Evolutionary conservation across 2,888 invertebrate genomes (phyloP).

Genomic region (Dusona sp.): DNA sequence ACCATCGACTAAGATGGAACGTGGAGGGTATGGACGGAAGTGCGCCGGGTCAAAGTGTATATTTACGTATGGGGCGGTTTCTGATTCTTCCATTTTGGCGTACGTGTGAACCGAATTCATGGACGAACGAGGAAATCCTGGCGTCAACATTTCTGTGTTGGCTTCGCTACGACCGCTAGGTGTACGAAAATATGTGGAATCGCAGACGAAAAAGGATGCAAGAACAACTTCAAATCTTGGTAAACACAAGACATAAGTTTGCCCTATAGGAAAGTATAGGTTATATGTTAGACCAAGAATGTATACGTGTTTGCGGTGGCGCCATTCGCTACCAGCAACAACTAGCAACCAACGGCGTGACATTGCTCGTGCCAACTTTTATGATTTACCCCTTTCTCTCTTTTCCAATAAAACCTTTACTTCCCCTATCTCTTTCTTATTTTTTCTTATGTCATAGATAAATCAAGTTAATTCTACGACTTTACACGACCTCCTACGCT

Average conservation of each 20-base stretch:
- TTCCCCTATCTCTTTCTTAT: conserved; percentile 66
- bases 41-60: conserved; percentile 28
- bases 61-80: not conserved
- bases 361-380: conserved; percentile 69
- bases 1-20: conserved; percentile 79
- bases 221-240: conserved; percentile 22
- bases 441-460: conserved; percentile 81
- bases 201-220: conserved; percentile 14
- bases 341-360: conserved; percentile 32
- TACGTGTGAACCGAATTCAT: conserved; percentile 53
- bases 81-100: conserved; percentile 67
- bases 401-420: not conserved
- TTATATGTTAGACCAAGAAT: conserved; percentile 10
- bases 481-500: conserved; percentile 41
- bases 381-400: conserved; percentile 57
- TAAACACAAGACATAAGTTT: conserved; percentile 14
- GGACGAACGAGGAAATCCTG: conserved; percentile 44
- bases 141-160: conserved; percentile 35
- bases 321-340: conserved; percentile 45
- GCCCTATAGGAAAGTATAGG: not conserved
- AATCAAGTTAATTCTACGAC: conserved; percentile 81
- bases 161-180: not conserved
- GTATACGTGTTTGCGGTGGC: conserved; percentile 47
- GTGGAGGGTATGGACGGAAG: conserved; percentile 66
- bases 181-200: conserved; percentile 1